Conservation (phyloP, 2,113 vertebrate species). For the Neotragus pygmaeus region DNA sequence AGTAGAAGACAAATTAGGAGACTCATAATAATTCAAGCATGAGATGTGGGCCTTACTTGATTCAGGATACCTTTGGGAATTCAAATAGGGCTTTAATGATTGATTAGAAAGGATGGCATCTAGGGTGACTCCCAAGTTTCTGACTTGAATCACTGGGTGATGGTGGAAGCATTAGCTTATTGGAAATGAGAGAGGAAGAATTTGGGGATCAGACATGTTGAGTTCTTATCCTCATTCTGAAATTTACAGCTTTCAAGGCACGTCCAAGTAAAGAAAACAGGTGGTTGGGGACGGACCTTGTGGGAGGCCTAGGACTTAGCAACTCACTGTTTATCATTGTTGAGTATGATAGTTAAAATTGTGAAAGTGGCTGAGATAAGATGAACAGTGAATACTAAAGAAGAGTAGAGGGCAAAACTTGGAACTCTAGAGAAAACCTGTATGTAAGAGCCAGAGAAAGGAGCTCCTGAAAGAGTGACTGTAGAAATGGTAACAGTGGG, state of each 20-base stretch:
- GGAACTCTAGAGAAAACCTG: not conserved
- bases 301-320: not conserved
- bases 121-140: not conserved
- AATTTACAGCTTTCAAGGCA: not conserved
- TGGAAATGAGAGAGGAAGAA: conserved; percentile 8
- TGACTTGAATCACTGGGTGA: not conserved
- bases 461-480: not conserved
- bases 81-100: not conserved
- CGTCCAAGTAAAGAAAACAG: not conserved
- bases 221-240: not conserved
- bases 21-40: not conserved
- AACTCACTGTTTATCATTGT: not conserved
- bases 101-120: not conserved
- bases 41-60: not conserved
- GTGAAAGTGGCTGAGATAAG: not conserved
- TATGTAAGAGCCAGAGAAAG: not conserved
- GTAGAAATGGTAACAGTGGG: not conserved
- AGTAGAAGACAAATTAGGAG: not conserved
- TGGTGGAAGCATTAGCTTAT: not conserved
- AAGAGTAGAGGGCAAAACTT: not conserved
- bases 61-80: not conserved
- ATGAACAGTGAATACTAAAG: not conserved
- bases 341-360: not conserved
- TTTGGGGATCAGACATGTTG: not conserved
- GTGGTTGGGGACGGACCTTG: not conserved